Evolutionary conservation across 1,140 invertebrate genomes (phyloP), one percentile per base, ranked within the genome.

Genomic region (Paramacrobiotus metropolitanus): DNA sequence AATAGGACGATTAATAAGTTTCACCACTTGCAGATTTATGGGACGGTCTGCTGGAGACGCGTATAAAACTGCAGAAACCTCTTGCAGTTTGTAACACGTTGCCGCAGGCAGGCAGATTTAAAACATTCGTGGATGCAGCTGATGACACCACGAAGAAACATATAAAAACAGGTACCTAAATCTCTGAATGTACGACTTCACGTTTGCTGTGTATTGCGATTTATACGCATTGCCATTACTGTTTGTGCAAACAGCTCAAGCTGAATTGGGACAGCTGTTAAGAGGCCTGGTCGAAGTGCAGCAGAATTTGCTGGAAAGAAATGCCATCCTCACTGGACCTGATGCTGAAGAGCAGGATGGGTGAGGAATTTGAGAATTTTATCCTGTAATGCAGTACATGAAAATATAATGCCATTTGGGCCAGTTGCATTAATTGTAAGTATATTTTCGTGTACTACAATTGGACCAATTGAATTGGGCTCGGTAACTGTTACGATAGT

Each of bases 31-130:
- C 45, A 78, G 76, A 67, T 60, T 61, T 89, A 1, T 91, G 85
- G 85, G 87, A 91, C 71, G 80, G 77, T 62, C 69, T 91, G 1
- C 68, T 91, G 21, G 86, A 92, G 72, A 75, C 81, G 67, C 76
- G 87, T 65, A 91, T 92, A 64, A 82, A 85, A 67, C 70, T 90
- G 2, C 87, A 92, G 70, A 86, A 87, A 71, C 79, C 82, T 67
- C 68, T 89, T 30, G 69, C 76, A 55, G 76, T 76, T 29, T 78
- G 81, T 1, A 92, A 92, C 73, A 80, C 81, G 68, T 76, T 91
- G 70, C 87, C 86, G 9, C 77, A 83, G 64, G 3, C 44, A 29
- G 28, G 4, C 30, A n/a, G 2, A n/a, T 48, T 20, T 34, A 18
- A 2, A 18, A 31, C 18, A 4, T 63, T 55, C 48, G 24, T 55